These are phyloP conservation scores for Ifrita kowaldi DNA, from an alignment of 2,113 vertebrate species.

Conservation along the genomic window DNA sequence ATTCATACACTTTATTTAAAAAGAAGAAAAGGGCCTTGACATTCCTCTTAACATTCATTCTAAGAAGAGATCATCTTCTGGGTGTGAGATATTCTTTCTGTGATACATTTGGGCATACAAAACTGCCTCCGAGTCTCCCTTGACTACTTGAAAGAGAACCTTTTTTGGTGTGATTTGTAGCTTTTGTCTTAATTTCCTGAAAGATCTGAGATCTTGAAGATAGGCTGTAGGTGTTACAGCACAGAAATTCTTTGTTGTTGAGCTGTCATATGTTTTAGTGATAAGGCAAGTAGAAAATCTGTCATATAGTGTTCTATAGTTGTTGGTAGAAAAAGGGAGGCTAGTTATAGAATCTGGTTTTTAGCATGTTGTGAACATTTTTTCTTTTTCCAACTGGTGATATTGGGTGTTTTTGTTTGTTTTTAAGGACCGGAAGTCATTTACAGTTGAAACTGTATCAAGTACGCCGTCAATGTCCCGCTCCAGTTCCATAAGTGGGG, in stretches of 20 bases:
- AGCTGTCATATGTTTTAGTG: neutral
- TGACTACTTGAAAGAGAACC: neutral
- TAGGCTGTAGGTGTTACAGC: neutral
- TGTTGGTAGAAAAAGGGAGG: neutral
- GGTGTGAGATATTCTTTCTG: neutral
- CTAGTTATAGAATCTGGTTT: neutral
- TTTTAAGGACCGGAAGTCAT: slow-evolving; percentile 82
- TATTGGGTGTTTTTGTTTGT: neutral
- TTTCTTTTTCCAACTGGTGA: neutral
- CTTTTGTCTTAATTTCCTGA: neutral
- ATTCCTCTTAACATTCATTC: neutral
- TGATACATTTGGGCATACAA: neutral
- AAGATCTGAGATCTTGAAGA: neutral
- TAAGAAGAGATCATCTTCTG: neutral
- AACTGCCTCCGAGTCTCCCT: neutral
- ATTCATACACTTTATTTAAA: neutral
- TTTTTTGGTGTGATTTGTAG: neutral
- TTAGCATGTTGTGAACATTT: neutral
- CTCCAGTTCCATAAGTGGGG: slow-evolving; percentile 91
- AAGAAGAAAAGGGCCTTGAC: neutral
- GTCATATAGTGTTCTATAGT: neutral
- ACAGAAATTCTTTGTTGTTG: neutral
- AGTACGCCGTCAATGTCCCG: slow-evolving; percentile 90
- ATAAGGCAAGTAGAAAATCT: neutral
- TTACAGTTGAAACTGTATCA: slow-evolving; percentile 79